Percentiles rank a stretch among this genome's conserved stretches.
Conservation (phyloP, 2,888 invertebrate genomes). For the Agrypnus murinus region DNA sequence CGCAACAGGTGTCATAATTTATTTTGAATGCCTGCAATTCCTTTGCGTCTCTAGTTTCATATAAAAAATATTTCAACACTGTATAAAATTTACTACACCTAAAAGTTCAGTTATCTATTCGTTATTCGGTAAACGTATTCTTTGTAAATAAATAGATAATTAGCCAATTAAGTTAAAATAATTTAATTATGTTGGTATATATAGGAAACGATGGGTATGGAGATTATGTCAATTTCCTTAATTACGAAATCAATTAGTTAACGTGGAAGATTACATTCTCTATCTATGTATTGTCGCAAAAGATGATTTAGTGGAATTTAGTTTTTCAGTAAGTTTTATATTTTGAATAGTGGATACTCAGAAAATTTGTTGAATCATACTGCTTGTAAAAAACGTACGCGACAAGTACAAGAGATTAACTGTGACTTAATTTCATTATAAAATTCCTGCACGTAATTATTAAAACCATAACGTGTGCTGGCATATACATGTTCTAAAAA, state of each 20-base stretch:
- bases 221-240: conserved; percentile 23
- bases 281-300: too few species aligned
- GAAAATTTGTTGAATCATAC: too few species aligned
- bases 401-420: too few species aligned
- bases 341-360: too few species aligned
- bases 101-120: not conserved
- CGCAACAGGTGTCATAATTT: conserved; percentile 22
- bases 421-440: too few species aligned
- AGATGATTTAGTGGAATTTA: too few species aligned
- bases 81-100: too few species aligned
- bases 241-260: conserved; percentile 34
- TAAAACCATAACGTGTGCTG: too few species aligned
- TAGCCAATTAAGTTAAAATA: conserved; percentile 3
- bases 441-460: too few species aligned
- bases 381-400: too few species aligned
- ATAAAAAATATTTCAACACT: not conserved
- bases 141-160: not conserved
- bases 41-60: not conserved
- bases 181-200: conserved; percentile 16
- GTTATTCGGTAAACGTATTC: not conserved
- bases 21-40: not conserved
- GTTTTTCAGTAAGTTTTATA: too few species aligned
- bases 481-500: too few species aligned
- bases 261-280: conserved; percentile 30
- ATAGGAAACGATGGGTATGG: conserved; percentile 9